Base-by-base conservation (phyloP, 2,797 vertebrate species). In the Catamblyrhynchus diadema region DNA sequence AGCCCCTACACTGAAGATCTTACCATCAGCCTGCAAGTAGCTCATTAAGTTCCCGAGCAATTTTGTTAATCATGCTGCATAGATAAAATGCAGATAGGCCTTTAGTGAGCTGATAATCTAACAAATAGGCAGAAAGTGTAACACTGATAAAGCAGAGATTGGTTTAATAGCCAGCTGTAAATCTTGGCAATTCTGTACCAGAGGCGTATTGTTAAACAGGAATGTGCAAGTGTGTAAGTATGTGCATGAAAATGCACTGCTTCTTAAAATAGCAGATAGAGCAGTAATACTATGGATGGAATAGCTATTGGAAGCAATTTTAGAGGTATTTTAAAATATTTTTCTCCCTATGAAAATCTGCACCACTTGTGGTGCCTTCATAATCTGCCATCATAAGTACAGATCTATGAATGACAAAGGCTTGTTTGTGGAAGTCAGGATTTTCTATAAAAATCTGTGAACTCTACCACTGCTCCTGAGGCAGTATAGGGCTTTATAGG, bases 81-180 rank as follows among this genome's bases (percentile, higher is more conserved):
- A 94, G 96, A 93, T 87, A 81, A 94, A 94, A 93, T 88, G 91
- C 77, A 95, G 94, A 96, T 96, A 96, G 90, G 84, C 74, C 91
- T 95, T 96, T 95, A 81, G 47, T 92, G 94, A 94, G 88, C 86
- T 75, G 91, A 93, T 95, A 97, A 95, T 96, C 92, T 89, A 87
- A 94, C 96, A 92, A 93, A 94, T 91, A 88, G 93, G 88, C 93
- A 95, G 92, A 94, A 88, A 95, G 81, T 94, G 94, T 91, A 90
- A 91, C 95, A 91, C 82, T 73, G 93, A 95, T 95, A 93, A 93
- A 81, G 85, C 77, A 72, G 80, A 79, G 82, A 94, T 93, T 27
- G 0, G 37, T 95, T 94, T 91, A 96, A 95, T 95, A 96, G 80
- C 89, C 91, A 86, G 89, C 94, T 94, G 89, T 96, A 94, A 95